These are phyloP conservation scores for Paradoxurus hermaphroditus DNA, from an alignment of 2,113 vertebrate genomes.

Conservation along the genomic window DNA sequence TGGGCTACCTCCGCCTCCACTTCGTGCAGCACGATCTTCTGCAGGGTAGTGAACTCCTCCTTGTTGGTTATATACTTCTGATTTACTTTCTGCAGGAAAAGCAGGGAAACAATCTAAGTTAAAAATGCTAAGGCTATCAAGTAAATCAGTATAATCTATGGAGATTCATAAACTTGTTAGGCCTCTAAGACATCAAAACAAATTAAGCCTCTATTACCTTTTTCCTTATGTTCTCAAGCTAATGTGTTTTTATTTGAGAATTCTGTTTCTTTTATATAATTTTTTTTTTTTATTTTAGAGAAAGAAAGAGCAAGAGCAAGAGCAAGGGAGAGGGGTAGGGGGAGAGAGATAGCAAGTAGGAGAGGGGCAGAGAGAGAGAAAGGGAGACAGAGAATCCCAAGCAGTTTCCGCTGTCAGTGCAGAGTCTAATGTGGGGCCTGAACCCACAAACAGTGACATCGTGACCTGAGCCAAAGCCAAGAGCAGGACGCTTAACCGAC, in stretches of 20 bases:
- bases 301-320: too few relatives aligned
- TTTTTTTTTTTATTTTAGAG: too few relatives aligned
- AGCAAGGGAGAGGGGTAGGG: too few relatives aligned
- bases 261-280: not conserved
- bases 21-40: slow-evolving; percentile 96
- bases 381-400: too few relatives aligned
- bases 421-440: too few relatives aligned
- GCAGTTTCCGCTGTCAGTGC: too few relatives aligned
- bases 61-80: slow-evolving; percentile 95
- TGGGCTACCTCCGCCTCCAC: slow-evolving; percentile 87
- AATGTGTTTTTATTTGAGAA: not conserved
- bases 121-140: not conserved
- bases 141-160: not conserved
- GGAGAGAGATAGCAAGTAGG: too few relatives aligned
- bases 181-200: not conserved
- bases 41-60: slow-evolving; percentile 91
- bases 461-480: too few relatives aligned
- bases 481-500: too few relatives aligned
- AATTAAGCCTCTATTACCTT: not conserved
- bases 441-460: too few relatives aligned
- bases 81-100: slow-evolving; percentile 90
- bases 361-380: too few relatives aligned
- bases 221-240: slow-evolving; percentile 8
- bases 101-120: not conserved
- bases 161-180: not conserved